A percentile compares a stretch with the other conserved stretches of the same genome.
These are phyloP conservation scores for Eulemur albifrons DNA, from an alignment of 2,797 vertebrate species.

Conservation along the genomic window DNA sequence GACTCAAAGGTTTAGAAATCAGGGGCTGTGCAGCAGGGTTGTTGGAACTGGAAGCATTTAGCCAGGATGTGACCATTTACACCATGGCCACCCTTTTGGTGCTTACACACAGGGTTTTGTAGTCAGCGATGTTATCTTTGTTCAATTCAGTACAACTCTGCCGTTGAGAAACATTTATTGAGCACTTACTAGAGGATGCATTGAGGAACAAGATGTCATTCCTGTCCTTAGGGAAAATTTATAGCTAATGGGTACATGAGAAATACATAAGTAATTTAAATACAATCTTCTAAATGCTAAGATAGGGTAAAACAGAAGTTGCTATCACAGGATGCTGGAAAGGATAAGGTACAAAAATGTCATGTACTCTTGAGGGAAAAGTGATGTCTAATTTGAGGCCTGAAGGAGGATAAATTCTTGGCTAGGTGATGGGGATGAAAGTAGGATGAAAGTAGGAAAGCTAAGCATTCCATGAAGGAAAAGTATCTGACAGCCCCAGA, in stretches of 20 bases:
- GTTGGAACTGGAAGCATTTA: not conserved
- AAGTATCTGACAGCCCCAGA: not conserved
- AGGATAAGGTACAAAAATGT: not conserved
- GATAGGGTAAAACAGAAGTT: not conserved
- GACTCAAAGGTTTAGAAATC: not conserved
- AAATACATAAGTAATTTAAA: conserved; percentile 36
- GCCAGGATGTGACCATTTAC: not conserved
- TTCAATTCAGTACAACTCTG: not conserved
- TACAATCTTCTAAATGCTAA: not conserved
- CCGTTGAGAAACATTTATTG: not conserved
- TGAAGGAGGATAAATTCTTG: not conserved
- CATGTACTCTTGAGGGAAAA: not conserved
- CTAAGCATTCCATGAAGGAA: not conserved
- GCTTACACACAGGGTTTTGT: not conserved
- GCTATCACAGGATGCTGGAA: not conserved
- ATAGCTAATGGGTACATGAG: not conserved
- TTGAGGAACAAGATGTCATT: not conserved
- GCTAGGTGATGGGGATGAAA: not conserved
- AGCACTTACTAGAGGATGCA: not conserved
- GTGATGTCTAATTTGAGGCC: not conserved
- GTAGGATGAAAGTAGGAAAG: not conserved
- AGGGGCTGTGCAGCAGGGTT: not conserved
- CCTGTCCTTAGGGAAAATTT: not conserved
- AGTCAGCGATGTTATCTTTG: not conserved
- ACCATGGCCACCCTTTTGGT: not conserved